These are phyloP conservation scores for Bettongia penicillata DNA, from an alignment of 2,113 vertebrate genomes.

Conservation along the genomic window DNA sequence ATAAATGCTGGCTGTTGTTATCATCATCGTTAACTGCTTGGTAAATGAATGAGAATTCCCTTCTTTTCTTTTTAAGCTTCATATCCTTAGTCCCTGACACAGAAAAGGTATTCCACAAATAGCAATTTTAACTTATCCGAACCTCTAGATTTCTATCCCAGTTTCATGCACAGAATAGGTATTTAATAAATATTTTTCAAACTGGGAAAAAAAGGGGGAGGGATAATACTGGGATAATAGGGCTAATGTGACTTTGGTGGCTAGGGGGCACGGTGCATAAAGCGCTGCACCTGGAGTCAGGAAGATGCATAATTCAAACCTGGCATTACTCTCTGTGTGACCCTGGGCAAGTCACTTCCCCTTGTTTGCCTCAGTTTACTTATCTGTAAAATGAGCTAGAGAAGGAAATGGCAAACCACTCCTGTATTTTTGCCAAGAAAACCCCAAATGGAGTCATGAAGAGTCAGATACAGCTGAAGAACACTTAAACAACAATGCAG, in stretches of 20 bases:
- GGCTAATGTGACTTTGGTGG: too few relatives aligned
- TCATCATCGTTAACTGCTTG: too few relatives aligned
- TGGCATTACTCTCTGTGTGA: not conserved
- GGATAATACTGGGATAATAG: too few relatives aligned
- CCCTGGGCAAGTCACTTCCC: not conserved
- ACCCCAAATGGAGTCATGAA: too few relatives aligned
- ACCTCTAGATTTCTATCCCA: not conserved
- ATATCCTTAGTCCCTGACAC: not conserved
- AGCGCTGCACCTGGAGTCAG: not conserved
- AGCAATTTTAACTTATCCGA: not conserved
- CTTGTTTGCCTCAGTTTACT: not conserved
- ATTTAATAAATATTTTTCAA: not conserved
- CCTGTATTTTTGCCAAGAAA: too few relatives aligned
- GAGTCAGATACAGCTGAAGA: too few relatives aligned
- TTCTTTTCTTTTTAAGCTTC: too few relatives aligned
- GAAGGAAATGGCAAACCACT: too few relatives aligned
- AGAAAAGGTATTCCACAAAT: not conserved
- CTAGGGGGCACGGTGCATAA: not conserved
- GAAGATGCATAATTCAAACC: not conserved
- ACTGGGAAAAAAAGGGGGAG: not conserved
- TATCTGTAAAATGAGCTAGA: too few relatives aligned
- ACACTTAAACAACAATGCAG: not conserved
- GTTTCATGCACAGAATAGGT: not conserved
- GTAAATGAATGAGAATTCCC: too few relatives aligned
- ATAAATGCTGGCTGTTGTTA: too few relatives aligned